Evolutionary conservation across 2,888 invertebrate species (phyloP).

Genomic region (Apamea sordens): DNA sequence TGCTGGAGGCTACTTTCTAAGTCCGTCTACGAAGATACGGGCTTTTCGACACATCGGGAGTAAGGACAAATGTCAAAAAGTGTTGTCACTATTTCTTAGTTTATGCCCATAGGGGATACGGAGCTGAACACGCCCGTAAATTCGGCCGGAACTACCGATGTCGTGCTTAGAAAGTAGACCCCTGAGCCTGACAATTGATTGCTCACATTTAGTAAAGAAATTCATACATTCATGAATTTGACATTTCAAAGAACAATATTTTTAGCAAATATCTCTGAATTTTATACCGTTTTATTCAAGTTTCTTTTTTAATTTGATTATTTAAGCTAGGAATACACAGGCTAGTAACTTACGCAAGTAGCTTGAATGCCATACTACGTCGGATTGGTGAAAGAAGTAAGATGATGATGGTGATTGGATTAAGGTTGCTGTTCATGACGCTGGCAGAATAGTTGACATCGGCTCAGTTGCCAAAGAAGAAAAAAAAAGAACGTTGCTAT

Average conservation of each 20-base stretch:
- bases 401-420: too few relatives aligned
- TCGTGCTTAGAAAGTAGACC: background rate
- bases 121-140: background rate
- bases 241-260: background rate
- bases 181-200: background rate
- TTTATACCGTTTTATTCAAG: background rate
- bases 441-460: too few relatives aligned
- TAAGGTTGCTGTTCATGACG: too few relatives aligned
- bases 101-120: background rate
- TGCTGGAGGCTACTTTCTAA: background rate
- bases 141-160: background rate
- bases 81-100: background rate
- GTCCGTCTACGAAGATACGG: background rate
- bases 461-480: too few relatives aligned
- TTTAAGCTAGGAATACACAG: background rate
- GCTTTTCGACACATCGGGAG: background rate
- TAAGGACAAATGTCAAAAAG: background rate
- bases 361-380: background rate
- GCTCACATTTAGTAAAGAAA: background rate
- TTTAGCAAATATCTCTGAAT: background rate
- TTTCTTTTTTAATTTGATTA: background rate
- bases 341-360: background rate
- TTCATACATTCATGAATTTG: slow-evolving; percentile 5
- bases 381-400: too few relatives aligned
- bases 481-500: too few relatives aligned